These are phyloP conservation scores for Florisuga fusca DNA, from an alignment of 2,797 vertebrate species.

Conservation along the genomic window DNA sequence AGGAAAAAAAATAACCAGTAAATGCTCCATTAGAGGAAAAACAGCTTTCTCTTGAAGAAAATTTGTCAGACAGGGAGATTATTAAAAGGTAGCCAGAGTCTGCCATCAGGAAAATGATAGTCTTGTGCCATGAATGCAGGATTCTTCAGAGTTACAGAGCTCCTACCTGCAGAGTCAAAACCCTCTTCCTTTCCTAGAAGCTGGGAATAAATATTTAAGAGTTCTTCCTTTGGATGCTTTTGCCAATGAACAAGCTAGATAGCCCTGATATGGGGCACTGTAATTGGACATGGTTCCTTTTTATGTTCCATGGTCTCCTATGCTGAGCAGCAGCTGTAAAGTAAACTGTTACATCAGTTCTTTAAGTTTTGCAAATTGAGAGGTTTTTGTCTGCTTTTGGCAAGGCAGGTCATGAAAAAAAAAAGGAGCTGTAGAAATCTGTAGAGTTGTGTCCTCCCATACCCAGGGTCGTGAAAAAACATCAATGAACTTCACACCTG, in stretches of 20 bases:
- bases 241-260: neutral
- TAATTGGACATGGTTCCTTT: neutral
- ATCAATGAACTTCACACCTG: neutral
- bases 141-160: slow-evolving; percentile 8
- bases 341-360: neutral
- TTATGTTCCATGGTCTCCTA: neutral
- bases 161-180: neutral
- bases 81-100: slow-evolving; percentile 50
- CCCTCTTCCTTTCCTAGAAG: neutral
- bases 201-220: neutral
- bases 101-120: slow-evolving; percentile 43
- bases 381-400: neutral
- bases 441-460: neutral
- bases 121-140: neutral
- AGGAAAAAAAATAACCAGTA: slow-evolving; percentile 54
- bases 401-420: neutral
- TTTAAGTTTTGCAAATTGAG: neutral
- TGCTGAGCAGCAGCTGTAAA: neutral
- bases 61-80: slow-evolving; percentile 30
- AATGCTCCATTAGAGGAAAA: slow-evolving; percentile 55
- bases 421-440: neutral
- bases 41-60: slow-evolving; percentile 44
- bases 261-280: neutral
- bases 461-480: neutral
- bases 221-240: neutral